These are phyloP conservation scores for Aphidius colemani DNA, from an alignment of 2,888 invertebrate species.

Conservation along the genomic window DNA sequence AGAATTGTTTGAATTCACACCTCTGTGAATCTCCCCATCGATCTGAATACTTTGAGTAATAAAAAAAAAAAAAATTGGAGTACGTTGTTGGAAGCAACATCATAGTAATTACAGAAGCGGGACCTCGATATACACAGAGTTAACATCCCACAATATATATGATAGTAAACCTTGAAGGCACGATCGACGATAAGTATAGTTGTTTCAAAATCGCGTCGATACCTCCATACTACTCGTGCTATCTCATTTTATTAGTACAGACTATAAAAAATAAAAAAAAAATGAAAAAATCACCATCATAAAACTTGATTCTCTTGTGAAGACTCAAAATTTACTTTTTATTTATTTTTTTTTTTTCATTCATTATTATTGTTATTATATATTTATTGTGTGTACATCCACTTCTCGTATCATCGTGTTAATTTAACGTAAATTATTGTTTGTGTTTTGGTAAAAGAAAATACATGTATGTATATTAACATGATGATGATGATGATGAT, in stretches of 20 bases:
- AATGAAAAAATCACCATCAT: background rate
- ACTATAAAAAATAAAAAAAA: conserved; percentile 48
- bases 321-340: conserved; percentile 7
- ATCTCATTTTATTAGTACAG: conserved; percentile 57
- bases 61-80: conserved; percentile 32
- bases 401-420: too few species aligned
- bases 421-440: too few species aligned
- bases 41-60: conserved; percentile 32
- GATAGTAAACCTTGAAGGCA: conserved; percentile 55
- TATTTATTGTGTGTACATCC: background rate
- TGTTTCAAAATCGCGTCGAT: conserved; percentile 57
- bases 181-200: conserved; percentile 59
- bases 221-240: conserved; percentile 51
- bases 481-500: too few species aligned
- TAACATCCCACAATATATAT: conserved; percentile 23
- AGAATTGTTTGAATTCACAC: background rate
- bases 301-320: conserved; percentile 1
- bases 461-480: too few species aligned
- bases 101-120: conserved; percentile 60
- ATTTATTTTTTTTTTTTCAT: conserved; percentile 8
- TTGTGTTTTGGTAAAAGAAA: too few species aligned
- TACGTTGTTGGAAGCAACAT: conserved; percentile 36
- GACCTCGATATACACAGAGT: conserved; percentile 35
- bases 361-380: background rate
- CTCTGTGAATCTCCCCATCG: conserved; percentile 3